Percentiles rank a stretch among this genome's conserved stretches.
Conservation (phyloP, 2,113 vertebrate species). For the Trogon melanurus region DNA sequence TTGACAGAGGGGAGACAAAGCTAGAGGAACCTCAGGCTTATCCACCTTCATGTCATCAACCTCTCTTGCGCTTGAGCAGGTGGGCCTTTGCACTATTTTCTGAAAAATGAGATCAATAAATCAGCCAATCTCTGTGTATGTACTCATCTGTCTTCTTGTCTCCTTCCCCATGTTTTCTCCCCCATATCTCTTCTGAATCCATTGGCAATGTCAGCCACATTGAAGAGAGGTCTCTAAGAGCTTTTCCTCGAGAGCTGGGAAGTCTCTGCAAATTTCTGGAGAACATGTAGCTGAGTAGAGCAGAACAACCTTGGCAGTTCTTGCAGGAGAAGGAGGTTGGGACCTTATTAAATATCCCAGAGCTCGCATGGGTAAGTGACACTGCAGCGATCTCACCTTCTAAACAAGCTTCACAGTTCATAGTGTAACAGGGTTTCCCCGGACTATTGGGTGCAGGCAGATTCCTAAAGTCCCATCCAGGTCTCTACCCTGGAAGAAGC, state of each 20-base stretch:
- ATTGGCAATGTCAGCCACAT: not conserved
- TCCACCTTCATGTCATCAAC: not conserved
- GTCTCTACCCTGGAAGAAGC: not conserved
- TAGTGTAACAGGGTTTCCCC: not conserved
- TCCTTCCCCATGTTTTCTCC: not conserved
- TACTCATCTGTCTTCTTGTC: not conserved
- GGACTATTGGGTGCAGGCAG: not conserved
- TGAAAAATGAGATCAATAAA: not conserved
- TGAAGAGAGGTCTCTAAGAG: not conserved
- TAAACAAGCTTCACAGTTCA: not conserved
- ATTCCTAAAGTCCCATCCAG: not conserved
- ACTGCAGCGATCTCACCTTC: not conserved
- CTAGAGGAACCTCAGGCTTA: not conserved
- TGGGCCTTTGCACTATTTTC: not conserved
- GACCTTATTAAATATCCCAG: not conserved
- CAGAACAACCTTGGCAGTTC: not conserved
- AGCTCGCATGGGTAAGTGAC: not conserved
- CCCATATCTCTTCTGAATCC: not conserved
- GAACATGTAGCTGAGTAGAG: not conserved
- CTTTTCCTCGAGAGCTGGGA: not conserved
- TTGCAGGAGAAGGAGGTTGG: not conserved
- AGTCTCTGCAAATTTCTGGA: not conserved
- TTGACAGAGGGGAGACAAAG: accelerated
- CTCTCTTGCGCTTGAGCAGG: too few relatives aligned
- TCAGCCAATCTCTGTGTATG: not conserved